Evolutionary conservation across 2,797 vertebrate genomes (phyloP).

Genomic region (Xenopus petersii): DNA sequence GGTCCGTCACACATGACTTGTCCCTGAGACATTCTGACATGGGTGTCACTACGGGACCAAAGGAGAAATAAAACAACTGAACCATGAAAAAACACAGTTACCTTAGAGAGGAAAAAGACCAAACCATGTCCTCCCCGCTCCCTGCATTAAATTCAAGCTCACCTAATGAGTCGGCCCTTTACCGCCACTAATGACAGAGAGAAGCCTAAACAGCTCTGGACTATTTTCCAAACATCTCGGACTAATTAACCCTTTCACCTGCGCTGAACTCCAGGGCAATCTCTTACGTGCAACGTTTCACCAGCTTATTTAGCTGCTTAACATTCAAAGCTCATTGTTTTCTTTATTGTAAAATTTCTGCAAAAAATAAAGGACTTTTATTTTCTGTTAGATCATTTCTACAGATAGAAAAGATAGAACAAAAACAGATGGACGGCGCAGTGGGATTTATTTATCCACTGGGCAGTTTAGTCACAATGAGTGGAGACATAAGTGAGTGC

Average conservation of each 20-base stretch:
- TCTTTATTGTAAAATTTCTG: no score
- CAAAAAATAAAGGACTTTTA: no score
- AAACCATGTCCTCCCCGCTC: slow-evolving; percentile 26
- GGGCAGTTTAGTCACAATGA: no score
- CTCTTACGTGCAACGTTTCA: no score
- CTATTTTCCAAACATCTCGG: not conserved
- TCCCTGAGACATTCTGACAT: slow-evolving; percentile 39
- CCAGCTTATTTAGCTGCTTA: no score
- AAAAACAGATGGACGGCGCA: no score
- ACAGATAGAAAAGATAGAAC: no score
- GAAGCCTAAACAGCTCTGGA: not conserved
- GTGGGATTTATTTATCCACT: no score
- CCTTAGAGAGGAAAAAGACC: slow-evolving; percentile 28
- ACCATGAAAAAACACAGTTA: slow-evolving; percentile 38
- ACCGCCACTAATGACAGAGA: slow-evolving; percentile 16
- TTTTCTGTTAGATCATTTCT: no score
- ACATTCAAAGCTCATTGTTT: no score
- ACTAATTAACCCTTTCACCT: slow-evolving; percentile 27
- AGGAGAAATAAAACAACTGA: slow-evolving; percentile 34
- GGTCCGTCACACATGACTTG: slow-evolving; percentile 35
- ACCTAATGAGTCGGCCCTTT: slow-evolving; percentile 16
- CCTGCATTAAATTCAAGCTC: slow-evolving; percentile 10
- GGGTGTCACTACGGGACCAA: slow-evolving; percentile 36
- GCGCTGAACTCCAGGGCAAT: no score
- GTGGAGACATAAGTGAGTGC: no score